Base-by-base conservation (phyloP, 1,140 invertebrate species). In the Nebria ingens region DNA sequence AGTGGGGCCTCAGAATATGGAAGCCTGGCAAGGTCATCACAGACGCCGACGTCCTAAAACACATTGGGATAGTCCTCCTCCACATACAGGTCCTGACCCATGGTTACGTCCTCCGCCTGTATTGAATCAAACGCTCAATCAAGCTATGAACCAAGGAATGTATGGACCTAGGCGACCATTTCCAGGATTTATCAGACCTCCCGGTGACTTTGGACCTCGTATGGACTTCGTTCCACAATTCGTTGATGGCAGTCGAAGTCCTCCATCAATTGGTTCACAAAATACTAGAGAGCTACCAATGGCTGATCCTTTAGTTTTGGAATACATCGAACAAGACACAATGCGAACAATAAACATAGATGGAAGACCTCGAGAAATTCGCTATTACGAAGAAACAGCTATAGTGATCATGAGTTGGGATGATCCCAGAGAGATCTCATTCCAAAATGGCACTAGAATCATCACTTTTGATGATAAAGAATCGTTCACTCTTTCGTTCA, bases 261-360 rank as follows among this genome's bases (percentile, higher is more conserved):
- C 71, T 2, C 69, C 70, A 1, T 53, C 53, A 12, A 61, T 73
- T 17, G 74, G 73, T 19, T 61, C 66, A 17, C 62, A 66, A 0
- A 22, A 45, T n/a, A 66, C 65, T 0, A 61, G 68, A 25, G 75
- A 80, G 57, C 61, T 79, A 15, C 80, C 80, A 2, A 69, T 72
- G 1, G 76, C 79, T 0, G 79, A 84, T 68, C 70, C 71, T 12
- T 70, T 71, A 59, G 62, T 83, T 0, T 54, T 86, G 1, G 78
- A 85, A 17, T 78, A 77, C 51, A 81, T 84, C 11, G 72, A 79
- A 21, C 73, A 78, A 53, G 84, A 87, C 62, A 78, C 80, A 0
- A 84, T 83, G 60, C 82, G 84, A 57, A 84, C 83, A n/a, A 92
- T 94, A 21, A 82, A 84, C 34, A 93, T 96, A 53, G 91, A 95